phyloP scores from a whole-genome alignment of 1,140 invertebrate genomes.

The Caerostris darwini region DNA sequence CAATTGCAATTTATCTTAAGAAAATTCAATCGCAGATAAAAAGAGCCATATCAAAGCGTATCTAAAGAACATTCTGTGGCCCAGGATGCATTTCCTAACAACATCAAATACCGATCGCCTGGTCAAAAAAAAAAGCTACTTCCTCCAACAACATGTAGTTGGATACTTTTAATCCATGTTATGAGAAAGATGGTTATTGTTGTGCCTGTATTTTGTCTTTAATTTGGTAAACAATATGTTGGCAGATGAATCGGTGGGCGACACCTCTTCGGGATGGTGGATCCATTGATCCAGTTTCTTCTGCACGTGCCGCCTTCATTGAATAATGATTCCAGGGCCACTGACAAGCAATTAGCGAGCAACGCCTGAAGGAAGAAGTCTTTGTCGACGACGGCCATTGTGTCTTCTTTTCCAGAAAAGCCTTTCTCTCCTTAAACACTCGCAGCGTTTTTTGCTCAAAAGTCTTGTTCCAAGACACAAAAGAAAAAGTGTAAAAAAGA shows the following conservation, averaged over 20 bases:
- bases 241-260: neutral
- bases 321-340: neutral
- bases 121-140: neutral
- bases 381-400: neutral
- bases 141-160: no score
- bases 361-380: neutral
- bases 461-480: neutral
- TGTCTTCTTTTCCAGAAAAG: neutral
- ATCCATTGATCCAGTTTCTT: neutral
- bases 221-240: neutral
- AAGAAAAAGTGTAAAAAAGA: neutral
- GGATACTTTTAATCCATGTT: neutral
- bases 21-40: neutral
- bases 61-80: neutral
- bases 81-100: neutral
- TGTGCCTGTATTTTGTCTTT: neutral
- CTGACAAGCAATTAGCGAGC: constrained; percentile 32
- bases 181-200: neutral
- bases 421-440: neutral
- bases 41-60: neutral
- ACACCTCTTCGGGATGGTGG: neutral
- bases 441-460: neutral
- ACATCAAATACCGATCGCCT: neutral
- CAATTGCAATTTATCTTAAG: no score
- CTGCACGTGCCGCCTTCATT: neutral